A percentile compares a stretch with the other conserved stretches of the same genome.
Conservation (phyloP, 2,113 vertebrate species). For the Nerophis lumbriciformis region DNA sequence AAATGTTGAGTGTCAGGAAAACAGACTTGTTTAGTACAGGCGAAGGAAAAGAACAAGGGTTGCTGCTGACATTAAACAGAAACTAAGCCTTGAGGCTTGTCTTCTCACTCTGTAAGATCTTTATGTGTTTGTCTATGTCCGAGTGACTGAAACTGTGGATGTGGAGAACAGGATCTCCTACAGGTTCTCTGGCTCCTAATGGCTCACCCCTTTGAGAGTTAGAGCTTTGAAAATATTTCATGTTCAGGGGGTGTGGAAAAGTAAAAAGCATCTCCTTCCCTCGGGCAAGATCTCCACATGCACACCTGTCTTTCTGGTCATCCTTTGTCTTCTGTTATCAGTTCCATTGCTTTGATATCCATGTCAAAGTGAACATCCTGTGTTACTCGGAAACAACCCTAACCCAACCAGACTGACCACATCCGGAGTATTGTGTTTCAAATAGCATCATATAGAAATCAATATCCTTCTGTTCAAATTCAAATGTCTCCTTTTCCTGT, state of each 20-base stretch:
- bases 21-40: no score
- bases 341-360: background rate
- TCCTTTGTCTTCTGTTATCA: constrained; percentile 30
- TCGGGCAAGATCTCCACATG: constrained; percentile 30
- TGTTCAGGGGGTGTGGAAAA: constrained; percentile 17
- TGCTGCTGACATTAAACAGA: constrained; percentile 31
- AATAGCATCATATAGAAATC: background rate
- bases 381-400: background rate
- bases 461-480: background rate
- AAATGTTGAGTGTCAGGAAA: constrained; percentile 1
- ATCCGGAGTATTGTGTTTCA: background rate
- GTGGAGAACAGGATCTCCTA: constrained; percentile 30
- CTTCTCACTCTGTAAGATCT: constrained; percentile 6
- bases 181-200: constrained; percentile 9
- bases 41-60: background rate
- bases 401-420: constrained; percentile 1
- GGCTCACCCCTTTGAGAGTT: background rate
- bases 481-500: background rate
- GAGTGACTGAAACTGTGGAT: constrained; percentile 18
- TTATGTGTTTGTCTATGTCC: constrained; percentile 5
- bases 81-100: constrained; percentile 33
- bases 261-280: constrained; percentile 21
- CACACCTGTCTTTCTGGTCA: constrained; percentile 30
- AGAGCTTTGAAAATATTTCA: constrained; percentile 25
- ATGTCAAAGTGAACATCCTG: background rate